Conservation (phyloP, 1,140 invertebrate species). For the Cyclargus thomasi region DNA sequence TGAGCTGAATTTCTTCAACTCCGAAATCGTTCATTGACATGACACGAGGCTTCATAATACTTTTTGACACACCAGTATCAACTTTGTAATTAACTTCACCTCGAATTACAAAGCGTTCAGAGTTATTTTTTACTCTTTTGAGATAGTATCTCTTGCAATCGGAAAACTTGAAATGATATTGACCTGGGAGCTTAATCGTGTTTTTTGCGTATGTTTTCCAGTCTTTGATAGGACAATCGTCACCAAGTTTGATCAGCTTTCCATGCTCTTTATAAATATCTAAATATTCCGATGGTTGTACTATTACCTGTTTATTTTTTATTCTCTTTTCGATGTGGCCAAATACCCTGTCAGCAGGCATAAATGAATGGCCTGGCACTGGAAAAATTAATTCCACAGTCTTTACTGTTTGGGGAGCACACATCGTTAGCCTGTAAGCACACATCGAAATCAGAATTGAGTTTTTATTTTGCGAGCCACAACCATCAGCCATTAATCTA, state of each 20-base stretch:
- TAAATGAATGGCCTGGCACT: conserved; percentile 18
- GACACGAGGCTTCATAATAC: no score
- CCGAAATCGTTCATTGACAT: no score
- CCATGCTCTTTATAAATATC: conserved; percentile 8
- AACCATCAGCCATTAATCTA: no score
- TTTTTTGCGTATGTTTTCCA: conserved; percentile 12
- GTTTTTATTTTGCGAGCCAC: conserved; percentile 14
- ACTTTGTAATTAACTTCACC: conserved; percentile 18
- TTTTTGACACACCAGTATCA: no score
- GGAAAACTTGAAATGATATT: conserved; percentile 19
- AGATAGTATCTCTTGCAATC: conserved; percentile 18
- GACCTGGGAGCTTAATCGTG: neutral
- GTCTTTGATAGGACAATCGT: conserved; percentile 1
- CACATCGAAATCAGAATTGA: conserved; percentile 14
- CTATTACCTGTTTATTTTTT: conserved; percentile 18
- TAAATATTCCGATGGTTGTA: conserved; percentile 14
- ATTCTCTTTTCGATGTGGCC: conserved; percentile 13
- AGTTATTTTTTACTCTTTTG: conserved; percentile 18
- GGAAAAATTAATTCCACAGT: conserved; percentile 15
- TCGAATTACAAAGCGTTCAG: conserved; percentile 5
- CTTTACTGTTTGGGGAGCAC: neutral
- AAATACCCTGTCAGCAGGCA: conserved; percentile 14
- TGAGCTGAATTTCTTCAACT: no score
- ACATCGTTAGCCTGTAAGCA: conserved; percentile 9
- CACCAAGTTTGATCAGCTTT: neutral